Evolutionary conservation across 2,797 vertebrate species (phyloP), one percentile per base, ranked within the genome.

Genomic region (Esox masquinongy): DNA sequence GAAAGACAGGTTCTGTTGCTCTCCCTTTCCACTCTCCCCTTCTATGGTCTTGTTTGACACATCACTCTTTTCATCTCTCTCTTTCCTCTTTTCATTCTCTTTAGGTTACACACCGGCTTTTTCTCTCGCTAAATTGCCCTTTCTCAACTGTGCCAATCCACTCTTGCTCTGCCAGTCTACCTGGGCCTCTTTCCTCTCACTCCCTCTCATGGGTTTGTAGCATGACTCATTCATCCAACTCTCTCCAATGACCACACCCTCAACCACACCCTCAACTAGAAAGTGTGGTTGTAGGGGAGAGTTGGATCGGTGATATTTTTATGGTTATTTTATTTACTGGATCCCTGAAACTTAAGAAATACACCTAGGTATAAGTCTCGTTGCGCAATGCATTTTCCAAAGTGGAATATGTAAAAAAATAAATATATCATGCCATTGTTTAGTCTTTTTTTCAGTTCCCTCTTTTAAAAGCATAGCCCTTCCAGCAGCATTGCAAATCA

Each of bases 211-310:
- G 22, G 26, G 12, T 31, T 16, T 64, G 1, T 14, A 34, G 43
- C n/a, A 43, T 76, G 68, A 76, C 15, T 76, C 19, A 56, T 56
- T n/a, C 63, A 69, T 7, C 74, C 15, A 63, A 53, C 43, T 69
- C 47, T n/a, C 36, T 12, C 72, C 29, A 26, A 50, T 0, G 29
- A 67, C 71, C 78, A 72, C 81, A 78, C 79, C 78, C 67, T 29
- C 67, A 24, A 5, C n/a, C 7, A 16, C 22, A n/a, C 34, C 36
- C 36, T 39, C 36, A 39, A 39, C 5, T 39, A 39, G 36, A 39
- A 39, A 5, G 36, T 39, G 36, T 39, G 36, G 36, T 39, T 5
- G 36, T 39, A 39, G 36, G 36, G 36, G 36, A 3, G 36, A 39
- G 36, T 39, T 39, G 36, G 5, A 39, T 39, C 1, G 36, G 7